Conservation (phyloP, 2,797 vertebrate genomes). For the Saxicola maurus region DNA sequence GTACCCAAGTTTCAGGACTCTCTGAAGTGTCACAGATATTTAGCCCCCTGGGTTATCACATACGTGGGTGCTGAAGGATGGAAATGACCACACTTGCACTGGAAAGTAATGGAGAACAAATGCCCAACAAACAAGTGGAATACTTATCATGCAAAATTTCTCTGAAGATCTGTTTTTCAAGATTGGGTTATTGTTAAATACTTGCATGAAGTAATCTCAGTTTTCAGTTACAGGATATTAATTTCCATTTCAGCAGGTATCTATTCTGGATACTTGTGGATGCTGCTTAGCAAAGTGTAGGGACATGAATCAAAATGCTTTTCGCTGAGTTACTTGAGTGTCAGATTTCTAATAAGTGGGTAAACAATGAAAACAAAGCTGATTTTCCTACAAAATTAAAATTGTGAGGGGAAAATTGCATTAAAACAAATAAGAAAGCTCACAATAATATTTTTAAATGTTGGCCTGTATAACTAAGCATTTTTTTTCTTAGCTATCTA, state of each 20-base stretch:
- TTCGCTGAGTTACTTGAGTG: background rate
- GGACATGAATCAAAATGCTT: background rate
- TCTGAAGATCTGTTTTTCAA: background rate
- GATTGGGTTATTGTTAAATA: constrained; percentile 16
- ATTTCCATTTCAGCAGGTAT: constrained; percentile 47
- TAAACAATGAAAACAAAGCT: background rate
- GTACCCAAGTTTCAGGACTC: background rate
- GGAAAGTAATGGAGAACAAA: background rate
- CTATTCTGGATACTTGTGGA: background rate
- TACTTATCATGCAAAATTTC: background rate
- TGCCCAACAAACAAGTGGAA: background rate
- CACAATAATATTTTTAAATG: background rate
- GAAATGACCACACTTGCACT: background rate
- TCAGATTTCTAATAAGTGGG: background rate
- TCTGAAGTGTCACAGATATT: background rate
- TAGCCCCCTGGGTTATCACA: background rate
- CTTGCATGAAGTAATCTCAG: background rate
- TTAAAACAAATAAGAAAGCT: background rate
- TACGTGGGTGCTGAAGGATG: background rate
- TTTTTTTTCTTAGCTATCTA: background rate
- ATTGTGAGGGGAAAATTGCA: background rate
- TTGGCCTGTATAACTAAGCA: background rate
- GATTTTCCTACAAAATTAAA: constrained; percentile 3
- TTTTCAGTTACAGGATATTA: background rate
- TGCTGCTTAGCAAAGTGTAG: constrained; percentile 20